These are phyloP conservation scores for Spinus pinus DNA, from an alignment of 2,797 vertebrate genomes.

Conservation along the genomic window DNA sequence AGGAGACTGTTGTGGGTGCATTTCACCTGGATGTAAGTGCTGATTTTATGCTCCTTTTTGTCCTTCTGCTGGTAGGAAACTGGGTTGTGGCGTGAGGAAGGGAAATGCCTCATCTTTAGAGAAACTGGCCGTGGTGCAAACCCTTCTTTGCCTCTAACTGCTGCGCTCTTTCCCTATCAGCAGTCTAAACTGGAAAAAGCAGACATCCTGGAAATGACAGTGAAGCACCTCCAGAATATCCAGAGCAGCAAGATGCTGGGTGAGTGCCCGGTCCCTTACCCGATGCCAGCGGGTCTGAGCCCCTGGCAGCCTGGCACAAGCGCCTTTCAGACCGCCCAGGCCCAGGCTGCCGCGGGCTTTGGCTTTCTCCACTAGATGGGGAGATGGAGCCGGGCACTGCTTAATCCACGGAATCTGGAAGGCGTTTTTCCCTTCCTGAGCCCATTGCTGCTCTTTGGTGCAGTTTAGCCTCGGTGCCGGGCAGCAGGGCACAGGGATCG, in stretches of 20 bases:
- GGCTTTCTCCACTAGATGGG: constrained; percentile 49
- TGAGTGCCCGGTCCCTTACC: constrained; percentile 57
- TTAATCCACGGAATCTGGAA: neutral
- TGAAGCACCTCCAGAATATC: constrained; percentile 90
- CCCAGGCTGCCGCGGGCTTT: neutral
- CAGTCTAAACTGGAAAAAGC: constrained; percentile 92
- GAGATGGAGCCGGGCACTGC: constrained; percentile 1
- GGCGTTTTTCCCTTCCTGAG: neutral
- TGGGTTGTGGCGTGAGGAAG: rapidly evolving
- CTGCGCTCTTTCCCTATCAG: constrained; percentile 65
- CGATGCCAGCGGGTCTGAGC: neutral
- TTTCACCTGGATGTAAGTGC: constrained; percentile 88
- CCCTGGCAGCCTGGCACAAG: neutral
- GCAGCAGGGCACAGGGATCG: rapidly evolving
- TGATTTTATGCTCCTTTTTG: neutral
- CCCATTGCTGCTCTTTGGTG: rapidly evolving
- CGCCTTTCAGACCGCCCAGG: neutral
- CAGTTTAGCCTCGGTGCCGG: neutral
- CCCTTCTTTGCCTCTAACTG: neutral
- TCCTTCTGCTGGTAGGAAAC: neutral
- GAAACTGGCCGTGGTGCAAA: neutral
- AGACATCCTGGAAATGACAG: constrained; percentile 91
- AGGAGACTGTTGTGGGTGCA: constrained; percentile 85
- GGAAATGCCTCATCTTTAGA: neutral
- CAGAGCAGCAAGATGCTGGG: constrained; percentile 80